Conservation (phyloP, 2,888 invertebrate species). For the Arge pagana region DNA sequence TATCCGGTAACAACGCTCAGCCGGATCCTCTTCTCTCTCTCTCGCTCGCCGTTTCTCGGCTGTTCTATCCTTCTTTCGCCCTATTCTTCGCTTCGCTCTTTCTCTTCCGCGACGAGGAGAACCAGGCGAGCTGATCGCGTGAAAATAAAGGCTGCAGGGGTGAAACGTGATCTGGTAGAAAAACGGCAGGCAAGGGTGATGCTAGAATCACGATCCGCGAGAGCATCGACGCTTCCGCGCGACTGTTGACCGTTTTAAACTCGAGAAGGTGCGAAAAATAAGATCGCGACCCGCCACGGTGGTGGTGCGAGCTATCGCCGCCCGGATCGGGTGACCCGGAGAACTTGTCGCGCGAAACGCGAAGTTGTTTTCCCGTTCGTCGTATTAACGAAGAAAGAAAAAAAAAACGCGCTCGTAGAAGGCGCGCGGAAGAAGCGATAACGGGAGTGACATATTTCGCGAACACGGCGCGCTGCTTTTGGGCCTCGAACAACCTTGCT, state of each 20-base stretch:
- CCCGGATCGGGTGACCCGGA: too few relatives aligned
- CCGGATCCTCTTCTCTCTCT: too few relatives aligned
- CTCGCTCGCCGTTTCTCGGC: too few relatives aligned
- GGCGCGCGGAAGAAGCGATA: conserved; percentile 34
- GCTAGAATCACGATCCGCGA: not conserved
- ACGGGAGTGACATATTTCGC: conserved; percentile 43
- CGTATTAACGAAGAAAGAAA: not conserved
- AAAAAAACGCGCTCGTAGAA: not conserved
- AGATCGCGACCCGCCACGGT: too few relatives aligned
- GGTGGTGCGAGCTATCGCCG: too few relatives aligned
- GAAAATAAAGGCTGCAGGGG: conserved; percentile 12
- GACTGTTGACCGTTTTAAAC: too few relatives aligned
- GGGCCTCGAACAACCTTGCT: conserved; percentile 9
- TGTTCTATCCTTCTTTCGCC: too few relatives aligned
- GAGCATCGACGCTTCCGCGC: too few relatives aligned
- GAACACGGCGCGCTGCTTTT: conserved; percentile 33
- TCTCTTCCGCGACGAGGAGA: not conserved
- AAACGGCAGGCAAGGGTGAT: not conserved
- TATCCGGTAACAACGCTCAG: conserved; percentile 22
- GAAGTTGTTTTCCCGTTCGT: too few relatives aligned
- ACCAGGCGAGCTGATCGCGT: too few relatives aligned
- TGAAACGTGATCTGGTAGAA: conserved; percentile 13
- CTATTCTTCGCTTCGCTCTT: not conserved
- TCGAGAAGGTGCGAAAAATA: too few relatives aligned
- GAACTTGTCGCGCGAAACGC: too few relatives aligned